A percentile compares a stretch with the other conserved stretches of the same genome.
phyloP scores from a whole-genome alignment of 2,113 vertebrate genomes.

The Corythaeola cristata region DNA sequence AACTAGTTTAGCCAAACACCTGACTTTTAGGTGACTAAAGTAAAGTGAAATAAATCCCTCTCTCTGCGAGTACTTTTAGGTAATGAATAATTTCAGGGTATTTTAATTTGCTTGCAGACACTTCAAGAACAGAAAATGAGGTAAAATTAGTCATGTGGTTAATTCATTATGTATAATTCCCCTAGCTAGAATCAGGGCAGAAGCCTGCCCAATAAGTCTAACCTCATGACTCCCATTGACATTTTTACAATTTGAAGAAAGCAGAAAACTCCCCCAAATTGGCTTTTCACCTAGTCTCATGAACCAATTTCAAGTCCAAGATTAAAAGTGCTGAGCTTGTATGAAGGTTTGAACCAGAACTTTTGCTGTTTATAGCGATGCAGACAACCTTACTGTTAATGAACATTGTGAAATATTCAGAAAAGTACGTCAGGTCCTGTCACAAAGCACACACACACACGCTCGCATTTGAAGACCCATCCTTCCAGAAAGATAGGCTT shows the following conservation, averaged over 20 bases:
- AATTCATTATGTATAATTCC: constrained; percentile 66
- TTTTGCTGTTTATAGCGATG: constrained; percentile 41
- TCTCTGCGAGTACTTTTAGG: not conserved
- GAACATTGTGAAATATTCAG: constrained; percentile 50
- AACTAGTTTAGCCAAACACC: not conserved
- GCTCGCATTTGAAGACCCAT: not conserved
- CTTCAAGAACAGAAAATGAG: constrained; percentile 59
- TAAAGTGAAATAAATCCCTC: constrained; percentile 2
- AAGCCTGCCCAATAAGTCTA: constrained; percentile 45
- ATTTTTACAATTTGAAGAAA: constrained; percentile 57
- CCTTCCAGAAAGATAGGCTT: constrained; percentile 15
- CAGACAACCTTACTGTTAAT: constrained; percentile 13
- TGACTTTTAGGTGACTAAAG: not conserved
- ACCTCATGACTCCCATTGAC: constrained; percentile 48
- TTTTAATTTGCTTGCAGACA: constrained; percentile 63
- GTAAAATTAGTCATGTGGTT: constrained; percentile 68
- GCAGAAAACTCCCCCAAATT: not conserved
- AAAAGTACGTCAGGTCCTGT: not conserved
- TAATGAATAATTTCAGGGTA: constrained; percentile 49
- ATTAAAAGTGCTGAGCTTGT: constrained; percentile 3
- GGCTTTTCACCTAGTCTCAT: constrained; percentile 25
- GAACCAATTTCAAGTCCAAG: constrained; percentile 23
- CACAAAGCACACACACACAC: not conserved
- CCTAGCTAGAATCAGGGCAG: constrained; percentile 50
- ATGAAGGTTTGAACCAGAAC: not conserved